Base-by-base conservation (phyloP, 2,797 vertebrate species). In the Thaleichthys pacificus region DNA sequence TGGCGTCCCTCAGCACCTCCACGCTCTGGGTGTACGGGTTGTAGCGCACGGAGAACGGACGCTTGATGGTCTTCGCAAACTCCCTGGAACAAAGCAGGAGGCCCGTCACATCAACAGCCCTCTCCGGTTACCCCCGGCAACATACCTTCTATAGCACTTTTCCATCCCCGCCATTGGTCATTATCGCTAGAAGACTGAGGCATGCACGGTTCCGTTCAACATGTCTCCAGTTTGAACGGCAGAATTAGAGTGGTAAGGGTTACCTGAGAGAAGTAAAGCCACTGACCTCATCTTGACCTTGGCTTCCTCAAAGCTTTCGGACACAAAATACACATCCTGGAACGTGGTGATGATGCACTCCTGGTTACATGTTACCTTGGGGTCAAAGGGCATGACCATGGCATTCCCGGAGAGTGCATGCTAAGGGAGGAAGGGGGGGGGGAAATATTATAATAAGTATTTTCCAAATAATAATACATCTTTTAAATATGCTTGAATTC, bases 321-420 rank as follows among this genome's bases (percentile, higher is more conserved):
- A 98, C 82, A 96, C 93, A 88, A 97, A 98, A 82, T 98, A 98
- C 73, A 97, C 94, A 66, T 98, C 96, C 85, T 98, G 97, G 89
- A 98, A 98, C 32, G 95, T 96, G 80, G 96, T 98, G 84, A 98
- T 98, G 89, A 97, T 94, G 87, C 96, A 98, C 87, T 98, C 95
- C 85, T 98, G 95, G 78, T 95, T 96, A 90, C 94, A 95, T 80
- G 96, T 95, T 64, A 95, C 87, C 85, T 93, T 95, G 66, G 96
- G 96, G 79, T 98, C 96, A 82, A 98, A 98, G 73, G 93, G 91
- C 91, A 95, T 95, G 80, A 97, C 94, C 82, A 92, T 95, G 89
- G 95, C 94, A 28, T 93, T 92, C 66, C 92, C 96, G 69, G 96
- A 98, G 68, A 98, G 93, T 0, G 94, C 95, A 63, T 98, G 95